Conservation (phyloP, 2,113 vertebrate species). For the Tenrec ecaudatus region DNA sequence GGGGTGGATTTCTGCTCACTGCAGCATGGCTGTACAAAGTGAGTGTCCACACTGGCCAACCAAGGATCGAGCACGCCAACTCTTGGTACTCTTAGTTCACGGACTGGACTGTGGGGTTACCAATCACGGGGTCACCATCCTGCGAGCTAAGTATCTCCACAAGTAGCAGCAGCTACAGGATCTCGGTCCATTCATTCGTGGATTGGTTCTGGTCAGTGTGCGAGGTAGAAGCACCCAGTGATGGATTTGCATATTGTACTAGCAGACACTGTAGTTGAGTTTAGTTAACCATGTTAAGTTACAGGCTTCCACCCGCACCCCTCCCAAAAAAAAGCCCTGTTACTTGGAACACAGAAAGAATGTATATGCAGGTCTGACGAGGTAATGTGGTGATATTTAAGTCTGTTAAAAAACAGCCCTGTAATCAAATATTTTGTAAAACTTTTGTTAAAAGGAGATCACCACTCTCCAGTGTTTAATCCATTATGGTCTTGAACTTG, state of each 20-base stretch:
- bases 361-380: background rate
- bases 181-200: conserved; percentile 33
- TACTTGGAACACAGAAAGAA: background rate
- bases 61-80: background rate
- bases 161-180: background rate
- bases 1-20: background rate
- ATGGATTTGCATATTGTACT: background rate
- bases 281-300: conserved; percentile 61
- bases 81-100: background rate
- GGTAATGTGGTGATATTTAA: background rate
- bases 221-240: background rate
- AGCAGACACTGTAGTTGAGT: background rate
- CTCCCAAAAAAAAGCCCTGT: background rate
- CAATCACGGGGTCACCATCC: background rate
- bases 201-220: background rate
- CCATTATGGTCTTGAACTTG: conserved; percentile 71
- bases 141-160: background rate
- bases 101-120: background rate
- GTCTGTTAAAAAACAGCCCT: conserved; percentile 17
- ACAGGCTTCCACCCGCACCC: conserved; percentile 11
- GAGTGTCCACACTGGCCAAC: background rate
- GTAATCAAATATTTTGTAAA: conserved; percentile 73
- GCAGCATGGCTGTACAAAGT: background rate
- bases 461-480: conserved; percentile 56
- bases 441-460: conserved; percentile 66